These are phyloP conservation scores for Arctocebus calabarensis DNA, from an alignment of 2,797 vertebrate species.

Conservation along the genomic window DNA sequence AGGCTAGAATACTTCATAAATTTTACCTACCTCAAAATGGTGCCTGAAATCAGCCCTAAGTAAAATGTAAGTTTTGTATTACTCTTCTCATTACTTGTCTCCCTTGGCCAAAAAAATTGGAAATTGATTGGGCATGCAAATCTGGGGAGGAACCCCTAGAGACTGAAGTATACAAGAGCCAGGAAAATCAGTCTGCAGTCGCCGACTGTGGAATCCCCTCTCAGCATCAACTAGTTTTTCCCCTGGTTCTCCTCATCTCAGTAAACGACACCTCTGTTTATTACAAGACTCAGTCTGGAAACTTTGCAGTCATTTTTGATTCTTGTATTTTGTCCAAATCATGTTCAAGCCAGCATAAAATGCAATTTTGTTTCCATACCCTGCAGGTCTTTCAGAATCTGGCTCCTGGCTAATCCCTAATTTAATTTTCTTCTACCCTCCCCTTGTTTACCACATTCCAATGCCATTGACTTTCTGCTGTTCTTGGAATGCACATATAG, in stretches of 20 bases:
- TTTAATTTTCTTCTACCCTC: background rate
- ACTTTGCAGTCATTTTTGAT: background rate
- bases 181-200: background rate
- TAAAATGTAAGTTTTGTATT: background rate
- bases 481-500: background rate
- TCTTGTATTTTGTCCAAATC: background rate
- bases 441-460: background rate
- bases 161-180: background rate
- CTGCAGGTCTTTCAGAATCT: background rate
- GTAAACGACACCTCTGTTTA: background rate
- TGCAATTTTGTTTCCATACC: background rate
- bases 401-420: background rate
- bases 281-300: background rate
- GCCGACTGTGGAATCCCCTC: background rate
- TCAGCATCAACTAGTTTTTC: background rate
- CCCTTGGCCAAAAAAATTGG: background rate
- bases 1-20: background rate
- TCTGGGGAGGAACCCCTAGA: background rate
- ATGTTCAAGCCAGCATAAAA: background rate
- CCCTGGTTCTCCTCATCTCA: background rate
- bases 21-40: slow-evolving; percentile 17
- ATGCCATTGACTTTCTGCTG: background rate
- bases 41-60: background rate
- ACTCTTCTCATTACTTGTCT: background rate
- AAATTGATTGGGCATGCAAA: background rate